Evolutionary conservation across 1,140 invertebrate genomes (phyloP), one percentile per base, ranked within the genome.

Genomic region (Carcinoscorpius rotundicauda): DNA sequence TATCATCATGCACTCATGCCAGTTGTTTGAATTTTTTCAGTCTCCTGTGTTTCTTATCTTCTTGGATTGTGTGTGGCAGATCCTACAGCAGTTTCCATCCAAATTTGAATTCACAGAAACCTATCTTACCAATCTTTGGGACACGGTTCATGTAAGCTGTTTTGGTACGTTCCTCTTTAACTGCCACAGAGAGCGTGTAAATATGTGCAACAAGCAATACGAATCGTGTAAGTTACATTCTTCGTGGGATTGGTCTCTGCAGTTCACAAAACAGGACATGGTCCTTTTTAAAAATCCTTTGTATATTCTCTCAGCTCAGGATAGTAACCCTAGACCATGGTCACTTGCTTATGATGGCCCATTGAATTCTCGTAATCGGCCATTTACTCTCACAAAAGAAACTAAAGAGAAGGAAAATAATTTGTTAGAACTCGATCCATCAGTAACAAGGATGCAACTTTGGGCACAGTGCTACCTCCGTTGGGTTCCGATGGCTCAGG

Each of bases 81-180:
- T 97, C 52, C 77, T 86, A 65, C 84, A 87, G 72, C 93, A 97
- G 79, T 93, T 87, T 78, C 91, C 91, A 6, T 80, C 85, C 2
- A 82, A 86, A 63, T 96, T 97, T 77, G 89, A 95, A 78, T 94
- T 94, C 78, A 89, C 89, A 4, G 91, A 96, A 78, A 91, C 88
- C 0, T 95, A 94, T 78, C 82, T 98, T 57, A 92, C 89, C 5
- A 87, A 88, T 0, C 74, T 97, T 4, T 96, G 92, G 91, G 93
- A 98, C 78, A 83, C 86, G 11, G 82, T 84, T 56, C 87, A 90
- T 71, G 82, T 92, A 70, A 88, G 91, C 51, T 81, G 94, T 52
- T 95, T 94, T 74, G 90, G 93, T 67, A 95, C 90, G 29, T 96
- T 96, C 79, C 82, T 95, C 11, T 96, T 95, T 73, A 91, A 94